A percentile compares a stretch with the other conserved stretches of the same genome.
These are phyloP conservation scores for Lophius americanus DNA, from an alignment of 2,797 vertebrate species.

Conservation along the genomic window DNA sequence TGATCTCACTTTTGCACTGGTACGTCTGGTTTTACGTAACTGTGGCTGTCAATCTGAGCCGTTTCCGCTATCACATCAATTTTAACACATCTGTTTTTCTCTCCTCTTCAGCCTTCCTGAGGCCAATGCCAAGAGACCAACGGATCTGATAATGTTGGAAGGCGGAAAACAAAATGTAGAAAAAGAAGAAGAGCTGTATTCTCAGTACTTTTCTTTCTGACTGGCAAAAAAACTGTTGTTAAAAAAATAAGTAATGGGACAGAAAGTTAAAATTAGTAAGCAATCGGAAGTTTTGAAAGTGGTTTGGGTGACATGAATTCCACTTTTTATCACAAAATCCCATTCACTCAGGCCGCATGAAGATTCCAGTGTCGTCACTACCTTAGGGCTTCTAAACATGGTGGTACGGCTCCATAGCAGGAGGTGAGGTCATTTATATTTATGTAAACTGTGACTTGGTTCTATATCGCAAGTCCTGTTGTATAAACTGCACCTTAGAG, in stretches of 20 bases:
- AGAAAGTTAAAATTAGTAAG: conserved; percentile 58
- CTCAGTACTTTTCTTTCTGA: conserved; percentile 81
- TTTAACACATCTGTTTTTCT: conserved; percentile 3
- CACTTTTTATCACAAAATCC: conserved; percentile 8
- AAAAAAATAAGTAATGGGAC: conserved; percentile 60
- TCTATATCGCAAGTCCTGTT: too few relatives aligned
- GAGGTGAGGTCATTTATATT: not conserved
- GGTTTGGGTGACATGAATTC: conserved; percentile 10
- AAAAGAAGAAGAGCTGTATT: conserved; percentile 62
- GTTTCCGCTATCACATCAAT: not conserved
- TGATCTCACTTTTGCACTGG: conserved; percentile 3
- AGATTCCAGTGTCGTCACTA: conserved; percentile 16
- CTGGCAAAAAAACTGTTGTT: conserved; percentile 44
- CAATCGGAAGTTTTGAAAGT: conserved; percentile 26
- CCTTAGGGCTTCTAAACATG: conserved; percentile 41
- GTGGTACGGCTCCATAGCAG: conserved; percentile 1
- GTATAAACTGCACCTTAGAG: too few relatives aligned
- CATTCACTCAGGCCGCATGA: conserved; percentile 13
- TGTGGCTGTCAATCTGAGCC: not conserved
- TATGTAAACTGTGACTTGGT: too few relatives aligned
- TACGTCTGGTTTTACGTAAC: not conserved
- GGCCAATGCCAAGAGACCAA: conserved; percentile 27
- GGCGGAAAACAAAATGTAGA: conserved; percentile 25
- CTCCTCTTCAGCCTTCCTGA: conserved; percentile 74
- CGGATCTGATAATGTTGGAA: conserved; percentile 23